Base-by-base conservation (phyloP, 2,113 vertebrate species). In the Cephalopholis sonnerati region DNA sequence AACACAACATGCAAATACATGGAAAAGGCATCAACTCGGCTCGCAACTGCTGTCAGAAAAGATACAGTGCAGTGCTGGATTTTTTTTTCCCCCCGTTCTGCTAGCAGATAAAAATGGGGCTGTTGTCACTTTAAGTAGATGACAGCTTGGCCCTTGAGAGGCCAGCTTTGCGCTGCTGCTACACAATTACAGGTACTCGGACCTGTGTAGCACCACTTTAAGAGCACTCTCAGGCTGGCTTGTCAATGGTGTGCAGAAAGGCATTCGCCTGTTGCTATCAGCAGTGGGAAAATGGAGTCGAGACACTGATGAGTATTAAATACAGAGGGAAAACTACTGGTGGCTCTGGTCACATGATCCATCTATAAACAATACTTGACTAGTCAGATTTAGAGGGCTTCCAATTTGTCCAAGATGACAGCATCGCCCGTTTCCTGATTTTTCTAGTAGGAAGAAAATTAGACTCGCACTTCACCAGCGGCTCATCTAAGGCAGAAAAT, bases 121-220 rank as follows among this genome's bases (percentile, higher is more conserved):
- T 95, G 95, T 96, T 97, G 94, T 95, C 97, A 96, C 97, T 96
- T 95, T 96, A 97, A 97, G 97, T 96, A 96, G 95, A 97, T 97
- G 97, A 97, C 97, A 97, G 96, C 96, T 95, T 93, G 94, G 94
- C 95, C 96, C 97, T 97, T 95, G 95, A 98, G 96, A 96, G 88
- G 89, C 82, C 92, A 93, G 95, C 96, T 96, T 95, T 95, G 96
- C 95, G 95, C 97, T 96, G 89, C 96, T 88, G 95, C 96, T 95
- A 95, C 96, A 97, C 97, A 98, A 98, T 98, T 97, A 98, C 79
- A 97, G 97, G 96, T 93, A 97, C 97, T 99, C 95, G 93, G 96
- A 96, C 96, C 97, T 96, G 96, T 97, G 96, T 97, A 95, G 97
- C 96, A 96, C 96, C 95, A 93, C 94, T 96, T 98, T 96, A 97